Evolutionary conservation across 2,797 vertebrate species (phyloP).

Genomic region (Aratinga solstitialis): DNA sequence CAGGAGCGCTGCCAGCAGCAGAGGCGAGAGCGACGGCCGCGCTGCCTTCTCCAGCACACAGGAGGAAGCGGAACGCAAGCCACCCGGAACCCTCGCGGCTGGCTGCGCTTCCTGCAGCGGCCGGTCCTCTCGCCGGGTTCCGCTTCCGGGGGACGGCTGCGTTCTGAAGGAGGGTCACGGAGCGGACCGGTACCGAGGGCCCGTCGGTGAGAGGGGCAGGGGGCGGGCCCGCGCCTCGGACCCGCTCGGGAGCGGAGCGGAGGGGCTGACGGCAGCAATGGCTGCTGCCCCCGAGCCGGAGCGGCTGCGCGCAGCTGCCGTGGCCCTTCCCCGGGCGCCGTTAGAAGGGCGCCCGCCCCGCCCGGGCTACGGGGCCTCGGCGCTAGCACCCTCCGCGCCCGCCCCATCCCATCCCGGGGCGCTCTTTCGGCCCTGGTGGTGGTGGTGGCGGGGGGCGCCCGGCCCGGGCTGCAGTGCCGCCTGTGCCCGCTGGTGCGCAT

Average conservation of each 20-base stretch:
- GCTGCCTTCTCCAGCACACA: rapidly evolving
- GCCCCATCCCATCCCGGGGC: rapidly evolving
- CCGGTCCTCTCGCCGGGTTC: rapidly evolving
- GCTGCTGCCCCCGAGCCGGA: background rate
- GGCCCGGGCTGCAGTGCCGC: background rate
- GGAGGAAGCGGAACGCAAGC: background rate
- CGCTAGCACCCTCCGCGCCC: too few relatives aligned
- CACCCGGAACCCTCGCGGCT: background rate
- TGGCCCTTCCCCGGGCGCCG: background rate
- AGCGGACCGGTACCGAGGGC: background rate
- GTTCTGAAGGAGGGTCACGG: background rate
- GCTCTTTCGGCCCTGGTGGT: background rate
- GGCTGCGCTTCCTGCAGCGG: rapidly evolving
- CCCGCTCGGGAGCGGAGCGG: background rate
- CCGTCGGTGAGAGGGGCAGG: background rate
- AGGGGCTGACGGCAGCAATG: too few relatives aligned
- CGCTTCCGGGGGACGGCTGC: slow-evolving; percentile 7
- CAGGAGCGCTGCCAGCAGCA: background rate
- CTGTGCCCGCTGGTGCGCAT: background rate
- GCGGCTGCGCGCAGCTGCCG: background rate
- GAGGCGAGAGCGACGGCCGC: rapidly evolving
- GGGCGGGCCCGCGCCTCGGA: too few relatives aligned
- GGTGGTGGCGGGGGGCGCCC: background rate
- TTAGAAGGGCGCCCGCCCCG: background rate
- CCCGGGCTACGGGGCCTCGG: background rate